These are phyloP conservation scores for Timandra comae DNA, from an alignment of 2,888 invertebrate genomes.

Conservation along the genomic window DNA sequence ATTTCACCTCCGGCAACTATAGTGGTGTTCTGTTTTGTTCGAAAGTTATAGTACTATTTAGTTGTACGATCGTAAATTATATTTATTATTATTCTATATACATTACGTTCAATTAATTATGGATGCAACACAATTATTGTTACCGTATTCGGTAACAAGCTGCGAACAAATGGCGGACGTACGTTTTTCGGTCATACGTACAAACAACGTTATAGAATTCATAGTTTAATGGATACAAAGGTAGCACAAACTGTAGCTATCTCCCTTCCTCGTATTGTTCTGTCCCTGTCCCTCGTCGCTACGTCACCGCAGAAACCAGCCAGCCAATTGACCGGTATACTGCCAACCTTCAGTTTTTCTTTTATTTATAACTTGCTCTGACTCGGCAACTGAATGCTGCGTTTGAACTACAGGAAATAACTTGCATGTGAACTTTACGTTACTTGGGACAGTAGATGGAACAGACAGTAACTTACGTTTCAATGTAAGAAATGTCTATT, in stretches of 20 bases:
- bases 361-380: slow-evolving; percentile 74
- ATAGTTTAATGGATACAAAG: slow-evolving; percentile 58
- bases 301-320: slow-evolving; percentile 75
- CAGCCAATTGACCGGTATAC: slow-evolving; percentile 76
- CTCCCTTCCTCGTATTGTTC: slow-evolving; percentile 32
- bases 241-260: slow-evolving; percentile 22
- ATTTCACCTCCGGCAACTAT: background rate
- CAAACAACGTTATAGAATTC: slow-evolving; percentile 67
- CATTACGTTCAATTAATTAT: slow-evolving; percentile 19
- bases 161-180: slow-evolving; percentile 64
- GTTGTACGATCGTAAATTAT: too few relatives aligned
- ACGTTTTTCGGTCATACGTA: slow-evolving; percentile 62
- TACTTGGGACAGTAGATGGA: slow-evolving; percentile 2
- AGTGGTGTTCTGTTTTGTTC: too few relatives aligned
- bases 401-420: slow-evolving; percentile 30
- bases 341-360: slow-evolving; percentile 76
- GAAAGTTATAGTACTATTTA: too few relatives aligned
- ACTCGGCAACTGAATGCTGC: slow-evolving; percentile 64
- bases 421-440: slow-evolving; percentile 17
- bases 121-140: slow-evolving; percentile 36
- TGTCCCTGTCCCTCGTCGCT: slow-evolving; percentile 46
- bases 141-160: slow-evolving; percentile 41
- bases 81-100: background rate
- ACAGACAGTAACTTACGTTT: too few relatives aligned
- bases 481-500: background rate